phyloP scores from a whole-genome alignment of 2,113 vertebrate genomes.

The Myiopsitta monachus region DNA sequence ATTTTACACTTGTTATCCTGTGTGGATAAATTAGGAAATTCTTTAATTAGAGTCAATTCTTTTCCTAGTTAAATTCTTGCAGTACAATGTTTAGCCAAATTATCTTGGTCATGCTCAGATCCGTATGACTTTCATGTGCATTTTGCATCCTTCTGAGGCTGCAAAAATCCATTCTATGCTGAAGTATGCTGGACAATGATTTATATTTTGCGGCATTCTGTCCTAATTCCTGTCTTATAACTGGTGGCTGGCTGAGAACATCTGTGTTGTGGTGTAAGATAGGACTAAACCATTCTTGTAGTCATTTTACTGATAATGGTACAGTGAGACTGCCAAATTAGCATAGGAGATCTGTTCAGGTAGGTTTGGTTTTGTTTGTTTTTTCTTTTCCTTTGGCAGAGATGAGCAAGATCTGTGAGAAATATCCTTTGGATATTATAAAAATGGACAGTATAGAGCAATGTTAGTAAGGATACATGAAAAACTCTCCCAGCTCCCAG shows the following conservation, averaged over 20 bases:
- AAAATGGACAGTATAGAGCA: not conserved
- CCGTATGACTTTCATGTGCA: not conserved
- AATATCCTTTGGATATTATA: not conserved
- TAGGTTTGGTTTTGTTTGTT: not conserved
- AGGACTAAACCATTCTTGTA: not conserved
- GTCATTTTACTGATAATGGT: not conserved
- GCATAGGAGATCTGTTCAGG: not conserved
- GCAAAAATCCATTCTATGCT: not conserved
- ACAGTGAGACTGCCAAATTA: not conserved
- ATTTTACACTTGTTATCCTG: not conserved
- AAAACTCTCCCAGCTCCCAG: not conserved
- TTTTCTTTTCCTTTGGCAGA: not conserved
- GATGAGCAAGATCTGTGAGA: not conserved
- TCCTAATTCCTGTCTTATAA: not conserved
- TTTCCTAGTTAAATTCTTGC: not conserved
- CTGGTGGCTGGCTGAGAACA: not conserved
- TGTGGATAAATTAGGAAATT: not conserved
- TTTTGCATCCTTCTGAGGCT: not conserved
- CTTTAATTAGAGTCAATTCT: not conserved
- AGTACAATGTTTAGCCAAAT: not conserved
- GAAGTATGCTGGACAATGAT: not conserved
- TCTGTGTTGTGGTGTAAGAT: not conserved
- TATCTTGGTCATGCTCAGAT: not conserved
- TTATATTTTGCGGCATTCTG: not conserved
- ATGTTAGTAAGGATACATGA: not conserved